Conservation (phyloP, 1,140 invertebrate genomes). For the Reticulitermes speratus region DNA sequence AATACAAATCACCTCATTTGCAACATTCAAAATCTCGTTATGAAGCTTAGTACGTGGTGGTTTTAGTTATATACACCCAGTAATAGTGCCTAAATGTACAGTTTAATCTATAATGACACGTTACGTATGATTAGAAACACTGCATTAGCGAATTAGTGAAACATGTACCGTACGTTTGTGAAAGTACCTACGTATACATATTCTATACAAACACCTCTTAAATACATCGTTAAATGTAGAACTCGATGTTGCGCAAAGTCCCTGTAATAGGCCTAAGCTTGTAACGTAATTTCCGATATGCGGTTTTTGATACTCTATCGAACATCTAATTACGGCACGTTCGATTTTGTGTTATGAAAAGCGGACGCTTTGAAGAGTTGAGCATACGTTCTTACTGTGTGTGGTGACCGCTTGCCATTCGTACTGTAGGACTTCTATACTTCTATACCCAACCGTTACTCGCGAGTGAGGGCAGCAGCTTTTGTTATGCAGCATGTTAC, state of each 20-base stretch:
- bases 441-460: too few relatives aligned
- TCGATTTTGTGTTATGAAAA: background rate
- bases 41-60: background rate
- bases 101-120: background rate
- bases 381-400: too few relatives aligned
- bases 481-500: too few relatives aligned
- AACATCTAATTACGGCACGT: background rate
- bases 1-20: slow-evolving; percentile 6
- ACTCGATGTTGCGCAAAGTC: background rate
- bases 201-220: background rate
- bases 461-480: too few relatives aligned
- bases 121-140: background rate
- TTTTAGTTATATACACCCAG: background rate
- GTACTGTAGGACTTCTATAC: too few relatives aligned
- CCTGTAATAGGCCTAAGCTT: background rate
- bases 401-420: too few relatives aligned
- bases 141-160: background rate
- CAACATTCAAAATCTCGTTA: background rate
- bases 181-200: background rate
- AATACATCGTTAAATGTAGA: background rate
- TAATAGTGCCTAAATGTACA: background rate
- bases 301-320: background rate
- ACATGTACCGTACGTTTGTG: background rate
- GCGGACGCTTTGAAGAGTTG: too few relatives aligned
- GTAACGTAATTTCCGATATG: background rate